Base-by-base conservation (phyloP, 2,797 vertebrate genomes). In the Chrosomus eos region DNA sequence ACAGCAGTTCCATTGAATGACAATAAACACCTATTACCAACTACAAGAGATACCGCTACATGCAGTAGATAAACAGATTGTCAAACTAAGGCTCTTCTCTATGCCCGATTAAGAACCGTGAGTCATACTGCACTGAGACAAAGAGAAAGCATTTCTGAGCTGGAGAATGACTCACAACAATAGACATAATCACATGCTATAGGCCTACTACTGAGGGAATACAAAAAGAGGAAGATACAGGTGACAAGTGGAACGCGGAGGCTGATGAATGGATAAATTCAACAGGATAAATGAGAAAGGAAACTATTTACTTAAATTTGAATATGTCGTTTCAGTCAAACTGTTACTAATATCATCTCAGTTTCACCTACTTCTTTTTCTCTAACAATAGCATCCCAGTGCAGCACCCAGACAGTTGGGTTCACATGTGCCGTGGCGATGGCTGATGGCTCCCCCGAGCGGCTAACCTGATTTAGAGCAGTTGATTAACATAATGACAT, bases 51-150 rank as follows among this genome's bases (percentile, higher is more conserved):
- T 62, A 75, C 18, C 38, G 72, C 19, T 53, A 55, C 19, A n/a
- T n/a, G n/a, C n/a, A 84, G 73, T 68, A 68, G 43, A 80, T 36
- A 77, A 83, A 83, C 73, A 84, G 74, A 84, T 43, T 70, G 64
- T 70, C 82, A 83, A 77, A 53, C 64, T 33, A 48, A 77, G 73
- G 26, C 64, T 70, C 21, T 48, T 48, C 55, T 60, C 51, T 78
- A 70, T 64, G 64, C 43, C 21, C 16, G 21, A 84, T 84, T 70
- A 80, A 64, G 51, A 10, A 73, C 55, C 33, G 3, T 85, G 76
- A 85, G 55, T 85, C 83, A 85, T 73, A 36, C 55, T 38, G 55
- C 76, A 64, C 45, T 33, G 23, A 84, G 31, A 72, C 11, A 51
- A 64, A 53, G 55, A 62, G 16, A 71, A 85, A 68, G 45, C 40